Evolutionary conservation across 2,888 invertebrate genomes (phyloP).

Genomic region (Crocallis elinguaria): DNA sequence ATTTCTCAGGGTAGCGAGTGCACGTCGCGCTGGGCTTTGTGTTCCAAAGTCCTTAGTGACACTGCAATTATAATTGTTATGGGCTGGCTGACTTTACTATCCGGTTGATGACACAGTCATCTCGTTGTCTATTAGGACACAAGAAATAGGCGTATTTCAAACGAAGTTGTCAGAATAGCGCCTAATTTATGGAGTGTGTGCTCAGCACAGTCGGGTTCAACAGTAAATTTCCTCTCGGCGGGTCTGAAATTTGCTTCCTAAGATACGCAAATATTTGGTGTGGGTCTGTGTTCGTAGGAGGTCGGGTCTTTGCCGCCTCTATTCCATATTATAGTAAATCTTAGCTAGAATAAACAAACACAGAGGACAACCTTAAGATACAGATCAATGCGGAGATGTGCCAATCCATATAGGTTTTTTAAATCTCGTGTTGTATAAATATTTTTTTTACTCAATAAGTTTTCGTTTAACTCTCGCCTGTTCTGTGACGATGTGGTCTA

Average conservation of each 20-base stretch:
- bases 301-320: background rate
- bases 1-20: background rate
- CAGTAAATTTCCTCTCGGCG: background rate
- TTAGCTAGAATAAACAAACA: background rate
- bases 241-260: background rate
- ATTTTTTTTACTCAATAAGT: too few relatives aligned
- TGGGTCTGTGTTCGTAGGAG: background rate
- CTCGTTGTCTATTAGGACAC: too few relatives aligned
- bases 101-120: too few relatives aligned
- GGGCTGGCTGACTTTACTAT: background rate
- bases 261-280: conserved; percentile 1
- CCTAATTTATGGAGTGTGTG: background rate
- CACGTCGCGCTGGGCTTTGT: background rate
- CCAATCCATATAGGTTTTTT: too few relatives aligned
- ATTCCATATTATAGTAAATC: background rate
- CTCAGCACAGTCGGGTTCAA: background rate
- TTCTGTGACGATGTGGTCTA: too few relatives aligned
- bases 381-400: too few relatives aligned
- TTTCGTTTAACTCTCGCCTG: too few relatives aligned
- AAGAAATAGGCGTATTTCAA: too few relatives aligned
- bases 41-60: background rate
- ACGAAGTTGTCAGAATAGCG: too few relatives aligned
- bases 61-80: background rate
- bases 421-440: too few relatives aligned
- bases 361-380: too few relatives aligned